These are phyloP conservation scores for Oryzias woworae DNA, from an alignment of 2,113 vertebrate genomes.

Conservation along the genomic window DNA sequence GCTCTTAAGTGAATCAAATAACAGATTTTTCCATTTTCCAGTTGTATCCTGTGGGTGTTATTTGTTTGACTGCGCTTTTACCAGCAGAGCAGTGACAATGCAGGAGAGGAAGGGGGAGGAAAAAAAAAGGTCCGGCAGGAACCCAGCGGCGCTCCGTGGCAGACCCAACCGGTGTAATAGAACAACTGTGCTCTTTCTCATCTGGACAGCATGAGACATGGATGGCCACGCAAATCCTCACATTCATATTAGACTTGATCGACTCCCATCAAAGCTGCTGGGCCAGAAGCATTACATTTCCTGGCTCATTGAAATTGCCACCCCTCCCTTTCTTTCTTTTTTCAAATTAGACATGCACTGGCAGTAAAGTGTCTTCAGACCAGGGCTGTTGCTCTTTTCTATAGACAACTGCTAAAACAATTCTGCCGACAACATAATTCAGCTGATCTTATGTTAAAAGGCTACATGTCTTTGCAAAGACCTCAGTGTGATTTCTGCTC, in stretches of 20 bases:
- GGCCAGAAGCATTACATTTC: slow-evolving; percentile 76
- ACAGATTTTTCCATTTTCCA: slow-evolving; percentile 38
- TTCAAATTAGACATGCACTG: slow-evolving; percentile 75
- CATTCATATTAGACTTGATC: slow-evolving; percentile 71
- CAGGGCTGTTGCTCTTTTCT: slow-evolving; percentile 48
- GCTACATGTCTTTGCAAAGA: slow-evolving; percentile 27
- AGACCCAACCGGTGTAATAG: slow-evolving; percentile 70
- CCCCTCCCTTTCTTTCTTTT: slow-evolving; percentile 36
- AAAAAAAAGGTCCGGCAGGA: slow-evolving; percentile 39
- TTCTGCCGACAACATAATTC: slow-evolving; percentile 40
- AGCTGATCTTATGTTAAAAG: slow-evolving; percentile 37
- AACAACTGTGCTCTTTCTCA: slow-evolving; percentile 56
- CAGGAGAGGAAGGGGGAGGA: slow-evolving; percentile 7
- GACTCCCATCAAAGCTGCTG: slow-evolving; percentile 68
- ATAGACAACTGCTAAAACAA: slow-evolving; percentile 40
- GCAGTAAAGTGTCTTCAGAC: slow-evolving; percentile 53
- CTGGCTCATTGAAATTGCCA: slow-evolving; percentile 73
- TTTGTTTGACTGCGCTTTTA: slow-evolving; percentile 47
- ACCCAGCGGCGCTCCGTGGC: slow-evolving; percentile 64
- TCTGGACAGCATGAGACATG: slow-evolving; percentile 61
- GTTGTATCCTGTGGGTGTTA: slow-evolving; percentile 42
- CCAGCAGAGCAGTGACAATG: slow-evolving; percentile 28
- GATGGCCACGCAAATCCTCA: slow-evolving; percentile 67
- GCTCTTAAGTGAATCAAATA: slow-evolving; percentile 45
- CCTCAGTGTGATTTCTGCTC: slow-evolving; percentile 29